Evolutionary conservation across 2,113 vertebrate genomes (phyloP).

Genomic region (Sphaerodactylus townsendi): DNA sequence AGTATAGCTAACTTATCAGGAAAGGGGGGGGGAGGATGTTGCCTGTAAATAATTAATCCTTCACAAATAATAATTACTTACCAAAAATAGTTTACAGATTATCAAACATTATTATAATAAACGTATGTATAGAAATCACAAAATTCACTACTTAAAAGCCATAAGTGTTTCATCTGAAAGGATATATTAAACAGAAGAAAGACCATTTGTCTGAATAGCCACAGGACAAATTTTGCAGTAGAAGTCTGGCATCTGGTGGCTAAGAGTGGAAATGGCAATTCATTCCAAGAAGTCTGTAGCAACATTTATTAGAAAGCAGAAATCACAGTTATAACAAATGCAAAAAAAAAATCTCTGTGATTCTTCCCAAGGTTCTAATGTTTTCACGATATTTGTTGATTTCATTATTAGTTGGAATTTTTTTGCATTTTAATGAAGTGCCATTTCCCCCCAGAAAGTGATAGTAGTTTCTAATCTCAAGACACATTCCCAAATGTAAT

Average conservation of each 20-base stretch:
- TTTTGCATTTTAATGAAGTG: not conserved
- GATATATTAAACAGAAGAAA: slow-evolving; percentile 34
- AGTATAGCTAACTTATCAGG: not conserved
- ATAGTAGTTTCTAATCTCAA: fast-evolving
- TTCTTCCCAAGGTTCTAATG: not conserved
- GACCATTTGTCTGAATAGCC: not conserved
- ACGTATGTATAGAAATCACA: not conserved
- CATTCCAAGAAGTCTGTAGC: not conserved
- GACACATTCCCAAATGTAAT: not conserved
- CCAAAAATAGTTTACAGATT: not conserved
- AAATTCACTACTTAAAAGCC: fast-evolving
- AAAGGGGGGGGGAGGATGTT: not conserved
- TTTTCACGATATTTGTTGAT: fast-evolving
- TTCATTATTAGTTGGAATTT: slow-evolving; percentile 19
- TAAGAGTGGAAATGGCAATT: slow-evolving; percentile 35
- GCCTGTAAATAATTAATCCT: not conserved
- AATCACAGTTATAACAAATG: not conserved
- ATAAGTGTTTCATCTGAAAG: slow-evolving; percentile 17
- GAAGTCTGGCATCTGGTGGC: slow-evolving; percentile 82
- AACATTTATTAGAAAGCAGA: not conserved
- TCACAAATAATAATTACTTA: not conserved
- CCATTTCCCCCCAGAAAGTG: too few species aligned
- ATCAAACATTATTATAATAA: not conserved
- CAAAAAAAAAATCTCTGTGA: not conserved
- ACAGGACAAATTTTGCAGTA: slow-evolving; percentile 68